Base-by-base conservation (phyloP, 2,113 vertebrate species). In the Nyctibius bracteatus region DNA sequence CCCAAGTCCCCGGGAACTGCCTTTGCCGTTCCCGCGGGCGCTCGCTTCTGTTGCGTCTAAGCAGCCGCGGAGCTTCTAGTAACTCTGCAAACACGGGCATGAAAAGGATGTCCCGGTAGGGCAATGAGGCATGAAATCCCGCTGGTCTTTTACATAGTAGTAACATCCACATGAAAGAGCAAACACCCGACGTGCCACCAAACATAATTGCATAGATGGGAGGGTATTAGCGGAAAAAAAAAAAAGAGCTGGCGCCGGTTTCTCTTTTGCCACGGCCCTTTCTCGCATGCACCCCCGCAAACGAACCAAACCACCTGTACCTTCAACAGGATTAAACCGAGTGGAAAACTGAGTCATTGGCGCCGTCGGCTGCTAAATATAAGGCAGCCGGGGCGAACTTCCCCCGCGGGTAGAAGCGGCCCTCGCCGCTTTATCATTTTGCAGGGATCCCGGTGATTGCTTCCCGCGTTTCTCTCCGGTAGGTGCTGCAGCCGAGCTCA, bases 111-210 rank as follows among this genome's bases (percentile, higher is more conserved):
- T 90, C 57, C 54, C 96, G 54, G 80, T 30, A 51, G 81, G 68
- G 95, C 78, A 92, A 90, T 46, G 97, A 95, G 83, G 91, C 95
- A 88, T 94, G 94, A 97, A 97, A 97, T 95, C 88, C 91, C 61
- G 28, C 89, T 62, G 88, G 63, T 86, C 86, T 89, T 96, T 81
- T 88, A 70, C 79, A n/a, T 24, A 44, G 37, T 12, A 18, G 65
- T 81, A 89, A 90, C 75, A 84, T 75, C 79, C 92, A 75, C 86
- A 79, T 80, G 91, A 92, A 79, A 88, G 58, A 58, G 65, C 85
- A 28, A 74, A 75, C 79, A 85, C 73, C 58, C 73, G 37, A 85
- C 66, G 68, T 58, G 83, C 85, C 80, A 94, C 86, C 59, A 84
- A 92, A 57, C 57, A 41, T 22, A 79, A 88, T 74, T 65, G 79